Evolutionary conservation across 2,113 vertebrate species (phyloP).

Genomic region (Progne subis): DNA sequence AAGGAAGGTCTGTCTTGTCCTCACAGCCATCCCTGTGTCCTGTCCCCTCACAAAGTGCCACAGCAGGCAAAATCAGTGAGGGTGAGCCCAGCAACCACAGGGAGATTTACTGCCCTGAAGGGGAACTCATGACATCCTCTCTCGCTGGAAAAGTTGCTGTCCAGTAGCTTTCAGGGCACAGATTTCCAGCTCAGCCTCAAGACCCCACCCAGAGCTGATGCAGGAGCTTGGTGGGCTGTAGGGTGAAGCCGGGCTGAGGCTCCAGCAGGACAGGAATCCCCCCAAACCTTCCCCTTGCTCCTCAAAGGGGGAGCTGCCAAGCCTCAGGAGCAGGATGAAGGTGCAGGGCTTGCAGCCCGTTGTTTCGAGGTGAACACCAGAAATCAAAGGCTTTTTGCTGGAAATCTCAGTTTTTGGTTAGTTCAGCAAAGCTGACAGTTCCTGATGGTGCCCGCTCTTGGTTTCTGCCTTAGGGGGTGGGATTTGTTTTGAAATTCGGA

Average conservation of each 20-base stretch:
- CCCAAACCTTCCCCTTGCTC: not conserved
- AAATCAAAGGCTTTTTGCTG: not conserved
- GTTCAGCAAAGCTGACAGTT: not conserved
- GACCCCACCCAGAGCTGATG: accelerated
- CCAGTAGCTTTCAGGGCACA: not conserved
- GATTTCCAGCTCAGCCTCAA: not conserved
- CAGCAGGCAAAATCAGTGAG: accelerated
- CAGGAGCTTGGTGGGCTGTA: not conserved
- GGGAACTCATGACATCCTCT: accelerated
- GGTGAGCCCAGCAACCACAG: not conserved
- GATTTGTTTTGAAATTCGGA: not conserved
- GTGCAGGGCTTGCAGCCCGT: not conserved
- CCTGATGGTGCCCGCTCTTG: not conserved
- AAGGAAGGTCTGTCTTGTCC: not conserved
- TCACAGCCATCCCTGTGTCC: not conserved
- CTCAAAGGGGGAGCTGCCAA: not conserved
- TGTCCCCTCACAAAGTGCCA: not conserved
- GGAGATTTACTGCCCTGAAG: not conserved
- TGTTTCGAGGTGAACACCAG: not conserved
- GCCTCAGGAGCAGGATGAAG: not conserved
- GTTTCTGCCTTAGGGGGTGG: not conserved
- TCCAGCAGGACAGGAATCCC: accelerated
- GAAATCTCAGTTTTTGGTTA: not conserved
- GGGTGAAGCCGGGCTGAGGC: not conserved
- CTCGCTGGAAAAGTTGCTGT: accelerated